phyloP scores from a whole-genome alignment of 2,113 vertebrate species.

The Microtus montanus region DNA sequence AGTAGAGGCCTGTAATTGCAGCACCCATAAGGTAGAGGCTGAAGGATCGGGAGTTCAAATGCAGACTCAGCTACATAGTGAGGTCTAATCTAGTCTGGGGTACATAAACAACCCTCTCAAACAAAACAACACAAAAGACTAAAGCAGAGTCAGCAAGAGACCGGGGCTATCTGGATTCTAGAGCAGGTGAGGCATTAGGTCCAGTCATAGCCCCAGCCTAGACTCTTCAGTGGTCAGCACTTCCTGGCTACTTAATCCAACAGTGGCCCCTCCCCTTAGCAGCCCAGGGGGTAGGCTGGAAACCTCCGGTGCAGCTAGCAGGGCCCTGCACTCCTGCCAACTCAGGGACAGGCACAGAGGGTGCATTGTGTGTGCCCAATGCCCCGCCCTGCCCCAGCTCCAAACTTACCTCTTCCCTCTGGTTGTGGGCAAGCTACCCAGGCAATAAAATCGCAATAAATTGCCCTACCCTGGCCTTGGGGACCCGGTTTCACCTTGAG shows the following conservation, averaged over 20 bases:
- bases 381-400: constrained; percentile 56
- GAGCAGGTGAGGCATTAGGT: background rate
- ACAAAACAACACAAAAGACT: background rate
- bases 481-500: background rate
- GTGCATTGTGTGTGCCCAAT: constrained; percentile 64
- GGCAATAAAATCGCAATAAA: constrained; percentile 79
- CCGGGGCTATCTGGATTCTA: background rate
- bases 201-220: background rate
- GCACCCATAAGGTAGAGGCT: background rate
- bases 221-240: background rate
- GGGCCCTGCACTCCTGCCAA: constrained; percentile 57
- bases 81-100: background rate
- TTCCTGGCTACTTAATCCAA: background rate
- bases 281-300: constrained; percentile 50
- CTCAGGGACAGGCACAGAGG: constrained; percentile 71
- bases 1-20: background rate
- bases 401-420: constrained; percentile 50
- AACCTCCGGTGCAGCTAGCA: constrained; percentile 39
- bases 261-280: constrained; percentile 14
- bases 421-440: constrained; percentile 65
- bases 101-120: background rate
- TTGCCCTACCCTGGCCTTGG: constrained; percentile 65
- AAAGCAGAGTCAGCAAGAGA: background rate
- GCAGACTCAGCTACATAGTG: background rate
- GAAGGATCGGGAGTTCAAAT: background rate